phyloP scores from a whole-genome alignment of 2,113 vertebrate species.

The Rhynchopsitta pachyrhyncha region DNA sequence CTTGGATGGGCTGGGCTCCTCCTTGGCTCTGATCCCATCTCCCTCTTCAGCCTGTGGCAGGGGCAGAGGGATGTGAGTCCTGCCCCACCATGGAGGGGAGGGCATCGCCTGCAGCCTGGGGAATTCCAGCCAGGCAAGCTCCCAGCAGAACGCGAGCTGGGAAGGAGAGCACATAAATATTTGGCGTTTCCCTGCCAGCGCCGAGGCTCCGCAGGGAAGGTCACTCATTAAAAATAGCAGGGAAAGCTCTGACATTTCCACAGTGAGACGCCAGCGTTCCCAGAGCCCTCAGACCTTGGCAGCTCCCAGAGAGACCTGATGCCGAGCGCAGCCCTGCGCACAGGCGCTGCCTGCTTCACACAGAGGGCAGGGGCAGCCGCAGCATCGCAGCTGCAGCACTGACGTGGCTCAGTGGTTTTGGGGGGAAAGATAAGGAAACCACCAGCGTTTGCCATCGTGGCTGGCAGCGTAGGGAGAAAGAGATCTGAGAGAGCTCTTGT shows the following conservation, averaged over 20 bases:
- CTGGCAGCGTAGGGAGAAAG: background rate
- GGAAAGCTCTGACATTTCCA: constrained; percentile 37
- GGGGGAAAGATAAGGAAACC: background rate
- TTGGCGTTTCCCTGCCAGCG: constrained; percentile 26
- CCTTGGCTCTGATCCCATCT: background rate
- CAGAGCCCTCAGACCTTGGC: background rate
- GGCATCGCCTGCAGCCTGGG: background rate
- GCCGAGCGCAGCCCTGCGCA: background rate
- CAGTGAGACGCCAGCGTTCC: background rate
- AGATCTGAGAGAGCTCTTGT: fast-evolving
- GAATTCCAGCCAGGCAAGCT: constrained; percentile 5
- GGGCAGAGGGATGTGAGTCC: background rate
- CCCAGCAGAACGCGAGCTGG: background rate
- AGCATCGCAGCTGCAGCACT: fast-evolving
- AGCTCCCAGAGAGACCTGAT: background rate
- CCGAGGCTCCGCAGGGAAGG: constrained; percentile 12
- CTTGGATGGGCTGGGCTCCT: fast-evolving
- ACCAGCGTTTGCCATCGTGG: fast-evolving
- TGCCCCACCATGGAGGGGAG: background rate
- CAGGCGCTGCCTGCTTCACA: background rate
- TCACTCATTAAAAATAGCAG: constrained; percentile 62
- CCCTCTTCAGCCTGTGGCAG: fast-evolving
- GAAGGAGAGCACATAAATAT: constrained; percentile 36
- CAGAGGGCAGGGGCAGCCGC: fast-evolving
- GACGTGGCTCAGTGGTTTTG: fast-evolving